Conservation (phyloP, 2,113 vertebrate species). For the Diphyllodes magnificus region DNA sequence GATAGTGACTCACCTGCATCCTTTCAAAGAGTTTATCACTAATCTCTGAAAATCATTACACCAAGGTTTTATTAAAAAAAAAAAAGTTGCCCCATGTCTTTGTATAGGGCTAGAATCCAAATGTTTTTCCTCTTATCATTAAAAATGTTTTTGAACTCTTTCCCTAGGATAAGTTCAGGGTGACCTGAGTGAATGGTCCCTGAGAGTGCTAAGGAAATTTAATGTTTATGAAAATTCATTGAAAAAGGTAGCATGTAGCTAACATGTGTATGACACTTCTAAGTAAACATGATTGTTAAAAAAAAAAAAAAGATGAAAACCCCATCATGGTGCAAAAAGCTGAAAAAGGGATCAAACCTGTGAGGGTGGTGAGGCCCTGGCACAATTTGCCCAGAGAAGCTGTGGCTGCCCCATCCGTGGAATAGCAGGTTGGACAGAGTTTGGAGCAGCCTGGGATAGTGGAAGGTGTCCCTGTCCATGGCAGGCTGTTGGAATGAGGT, state of each 20-base stretch:
- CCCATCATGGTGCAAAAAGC: background rate
- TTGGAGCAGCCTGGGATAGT: background rate
- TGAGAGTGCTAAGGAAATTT: background rate
- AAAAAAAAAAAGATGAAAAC: background rate
- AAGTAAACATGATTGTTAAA: background rate
- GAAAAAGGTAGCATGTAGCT: background rate
- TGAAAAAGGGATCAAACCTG: background rate
- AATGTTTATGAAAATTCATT: background rate
- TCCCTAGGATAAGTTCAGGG: background rate
- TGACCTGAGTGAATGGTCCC: background rate
- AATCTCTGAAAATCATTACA: slow-evolving; percentile 1
- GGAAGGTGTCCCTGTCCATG: background rate
- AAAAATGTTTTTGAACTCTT: background rate
- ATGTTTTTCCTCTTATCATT: background rate
- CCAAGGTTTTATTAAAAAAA: background rate
- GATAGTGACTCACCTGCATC: background rate
- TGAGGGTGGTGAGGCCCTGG: background rate
- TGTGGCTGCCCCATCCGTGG: background rate
- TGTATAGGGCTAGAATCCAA: background rate
- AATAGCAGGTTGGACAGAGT: background rate
- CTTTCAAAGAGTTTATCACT: background rate
- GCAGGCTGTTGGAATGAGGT: background rate
- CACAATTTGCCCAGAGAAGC: background rate
- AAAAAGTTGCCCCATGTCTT: background rate
- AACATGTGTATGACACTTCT: background rate